phyloP scores from a whole-genome alignment of 2,888 invertebrate species.

The Diaphora mendica region DNA sequence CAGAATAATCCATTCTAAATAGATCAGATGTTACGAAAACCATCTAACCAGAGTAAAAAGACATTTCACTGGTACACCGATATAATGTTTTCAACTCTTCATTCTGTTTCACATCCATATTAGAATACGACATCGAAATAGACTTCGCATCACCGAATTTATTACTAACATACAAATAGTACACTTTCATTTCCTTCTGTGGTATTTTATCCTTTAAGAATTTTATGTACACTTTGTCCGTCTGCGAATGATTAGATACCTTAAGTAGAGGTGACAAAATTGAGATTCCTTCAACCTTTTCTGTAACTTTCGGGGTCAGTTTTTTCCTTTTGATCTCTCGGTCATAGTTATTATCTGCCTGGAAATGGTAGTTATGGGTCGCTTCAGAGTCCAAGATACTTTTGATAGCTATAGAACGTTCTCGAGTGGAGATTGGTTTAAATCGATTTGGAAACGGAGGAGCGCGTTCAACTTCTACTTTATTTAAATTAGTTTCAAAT shows the following conservation, averaged over 20 bases:
- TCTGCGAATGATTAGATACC: slow-evolving; percentile 64
- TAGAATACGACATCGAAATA: slow-evolving; percentile 57
- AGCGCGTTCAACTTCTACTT: slow-evolving; percentile 41
- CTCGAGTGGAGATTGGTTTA: slow-evolving; percentile 46
- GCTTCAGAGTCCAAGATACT: slow-evolving; percentile 44
- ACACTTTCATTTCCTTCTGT: slow-evolving; percentile 60
- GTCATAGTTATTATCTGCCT: slow-evolving; percentile 25
- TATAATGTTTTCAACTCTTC: slow-evolving; percentile 74
- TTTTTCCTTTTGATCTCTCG: slow-evolving; percentile 34
- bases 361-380: slow-evolving; percentile 30
- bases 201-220: slow-evolving; percentile 35
- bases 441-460: slow-evolving; percentile 58
- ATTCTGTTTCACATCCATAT: slow-evolving; percentile 45
- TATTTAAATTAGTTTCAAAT: background rate
- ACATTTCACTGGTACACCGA: slow-evolving; percentile 69
- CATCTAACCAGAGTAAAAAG: slow-evolving; percentile 66
- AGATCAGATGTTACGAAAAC: slow-evolving; percentile 15
- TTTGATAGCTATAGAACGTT: slow-evolving; percentile 59
- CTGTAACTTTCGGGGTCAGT: slow-evolving; percentile 34
- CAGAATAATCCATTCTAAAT: background rate
- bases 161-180: slow-evolving; percentile 58
- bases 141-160: slow-evolving; percentile 49
- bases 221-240: slow-evolving; percentile 49
- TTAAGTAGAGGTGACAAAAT: slow-evolving; percentile 55
- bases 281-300: slow-evolving; percentile 57